Base-by-base conservation (phyloP, 1,140 invertebrate species). In the Achroia grisella region DNA sequence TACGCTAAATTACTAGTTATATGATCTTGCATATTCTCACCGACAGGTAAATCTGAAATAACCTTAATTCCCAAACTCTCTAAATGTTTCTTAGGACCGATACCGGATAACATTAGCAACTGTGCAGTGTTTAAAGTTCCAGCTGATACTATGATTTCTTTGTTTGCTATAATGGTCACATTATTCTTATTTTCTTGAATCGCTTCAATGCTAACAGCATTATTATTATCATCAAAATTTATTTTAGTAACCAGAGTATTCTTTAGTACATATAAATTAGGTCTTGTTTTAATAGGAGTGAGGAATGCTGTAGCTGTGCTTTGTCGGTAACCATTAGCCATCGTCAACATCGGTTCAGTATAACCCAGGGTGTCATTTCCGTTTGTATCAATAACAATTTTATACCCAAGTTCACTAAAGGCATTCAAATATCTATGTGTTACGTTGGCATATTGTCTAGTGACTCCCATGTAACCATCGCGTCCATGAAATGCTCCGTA, bases 21-120 rank as follows among this genome's bases (percentile, higher is more conserved):
- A 63, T 93, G 92, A 62, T 93, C 91, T 14, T 91, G 91, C 6
- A 93, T 71, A 71, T 93, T 93, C 40, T 88, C 75, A 0, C 93
- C 93, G 2, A 94, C 93, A 0, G 89, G 90, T 11, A 93, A 72
- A 62, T 93, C 87, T 12, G 88, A 84, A 4, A 88, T 67, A 0
- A 92, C 87, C 0, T 77, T 72, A 0, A 94, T 90, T 0, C 88
- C 87, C 0, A 91, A 65, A 3, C 89, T 70, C 27, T 86, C 72
- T 44, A 67, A 71, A 57, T 92, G 88, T 8, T 88, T 63, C 36
- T 75, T 86, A 1, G 91, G 89, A 10, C 92, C 91, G 9, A 93
- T 87, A 12, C 92, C 92, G 4, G 91, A 92, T 0, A 92, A 69
- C 68, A 93, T 84, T 1, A 93, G 74, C 1, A 93, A 48, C 45